A percentile compares a stretch with the other conserved stretches of the same genome.
phyloP scores from a whole-genome alignment of 2,113 vertebrate genomes.

The Podarcis raffonei region DNA sequence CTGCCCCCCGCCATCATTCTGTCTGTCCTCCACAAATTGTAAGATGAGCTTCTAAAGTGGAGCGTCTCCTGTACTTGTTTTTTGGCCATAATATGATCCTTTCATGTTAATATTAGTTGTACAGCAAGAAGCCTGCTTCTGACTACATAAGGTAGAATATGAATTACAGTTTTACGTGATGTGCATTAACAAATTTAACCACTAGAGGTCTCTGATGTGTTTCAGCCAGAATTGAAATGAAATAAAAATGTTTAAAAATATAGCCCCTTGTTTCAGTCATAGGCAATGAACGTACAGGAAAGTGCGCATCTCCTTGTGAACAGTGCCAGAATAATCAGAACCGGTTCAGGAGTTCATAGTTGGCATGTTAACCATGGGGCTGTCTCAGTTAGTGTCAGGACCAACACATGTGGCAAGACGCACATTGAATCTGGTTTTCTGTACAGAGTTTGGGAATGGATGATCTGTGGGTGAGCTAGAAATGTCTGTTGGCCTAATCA shows the following conservation, averaged over 20 bases:
- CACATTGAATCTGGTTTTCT: neutral
- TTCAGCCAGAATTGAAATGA: neutral
- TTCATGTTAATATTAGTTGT: neutral
- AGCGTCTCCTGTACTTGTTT: too few species aligned
- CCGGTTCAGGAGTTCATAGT: too few species aligned
- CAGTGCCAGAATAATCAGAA: neutral
- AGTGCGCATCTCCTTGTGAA: neutral
- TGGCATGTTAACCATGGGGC: neutral
- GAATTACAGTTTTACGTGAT: neutral
- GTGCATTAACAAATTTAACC: neutral
- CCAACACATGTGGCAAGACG: neutral
- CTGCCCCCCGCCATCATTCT: too few species aligned
- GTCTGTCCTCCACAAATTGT: too few species aligned
- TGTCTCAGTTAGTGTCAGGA: neutral
- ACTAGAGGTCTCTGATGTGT: conserved; percentile 1
- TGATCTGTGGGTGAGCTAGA: neutral
- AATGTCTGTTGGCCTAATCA: neutral
- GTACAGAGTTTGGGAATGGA: neutral
- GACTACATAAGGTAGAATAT: neutral
- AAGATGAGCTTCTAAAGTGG: too few species aligned
- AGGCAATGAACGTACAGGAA: neutral
- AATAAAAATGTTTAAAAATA: neutral
- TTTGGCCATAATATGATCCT: neutral
- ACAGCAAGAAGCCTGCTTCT: neutral
- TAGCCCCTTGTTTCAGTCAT: neutral